Evolutionary conservation across 2,888 invertebrate species (phyloP), one percentile per base, ranked within the genome.

Genomic region (Rhorus exstirpatorius): DNA sequence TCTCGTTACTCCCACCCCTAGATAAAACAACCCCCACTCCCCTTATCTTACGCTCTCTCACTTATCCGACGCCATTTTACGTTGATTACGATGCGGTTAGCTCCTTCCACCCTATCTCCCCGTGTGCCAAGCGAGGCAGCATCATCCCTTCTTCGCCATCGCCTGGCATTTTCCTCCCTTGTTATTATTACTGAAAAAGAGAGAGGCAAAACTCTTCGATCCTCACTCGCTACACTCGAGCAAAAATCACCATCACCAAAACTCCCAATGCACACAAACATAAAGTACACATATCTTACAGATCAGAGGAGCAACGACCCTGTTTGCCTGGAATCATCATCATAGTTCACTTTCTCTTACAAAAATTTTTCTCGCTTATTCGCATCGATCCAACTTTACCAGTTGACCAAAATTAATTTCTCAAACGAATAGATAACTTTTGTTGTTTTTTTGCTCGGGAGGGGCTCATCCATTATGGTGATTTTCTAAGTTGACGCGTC

Each of bases 81-180:
- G 89, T 91, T 90, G 91, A 91, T 91, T 91, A 90, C 89, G 88
- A 88, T 91, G 90, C 88, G 90, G 90, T 91, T 90, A 89, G 87
- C 89, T 89, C 89, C 88, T 89, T 89, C 88, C 88, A 88, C 82
- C 86, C 83, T 83, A 79, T 85, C 83, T 80, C 81, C 78, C 21
- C 71, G n/a, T 41, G 83, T 76, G 81, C 83, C 84, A 83, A 84
- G 81, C 83, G 77, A 81, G 81, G 79, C 84, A 79, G 79, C 84
- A 21, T 46, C 58, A 58, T 85, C 83, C 68, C 79, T 61, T 85
- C 31, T 67, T 53, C 41, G 38, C 31, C 53, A 60, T 38, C 53
- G 35, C 46, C 49, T 51, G 58, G 55, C 51, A 14, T 19, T 35
- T 49, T 65, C 24, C 70, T 53, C 31, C 35, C 60, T 74, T 53